These are phyloP conservation scores for Cancer borealis DNA, from an alignment of 2,888 invertebrate genomes.

Conservation along the genomic window DNA sequence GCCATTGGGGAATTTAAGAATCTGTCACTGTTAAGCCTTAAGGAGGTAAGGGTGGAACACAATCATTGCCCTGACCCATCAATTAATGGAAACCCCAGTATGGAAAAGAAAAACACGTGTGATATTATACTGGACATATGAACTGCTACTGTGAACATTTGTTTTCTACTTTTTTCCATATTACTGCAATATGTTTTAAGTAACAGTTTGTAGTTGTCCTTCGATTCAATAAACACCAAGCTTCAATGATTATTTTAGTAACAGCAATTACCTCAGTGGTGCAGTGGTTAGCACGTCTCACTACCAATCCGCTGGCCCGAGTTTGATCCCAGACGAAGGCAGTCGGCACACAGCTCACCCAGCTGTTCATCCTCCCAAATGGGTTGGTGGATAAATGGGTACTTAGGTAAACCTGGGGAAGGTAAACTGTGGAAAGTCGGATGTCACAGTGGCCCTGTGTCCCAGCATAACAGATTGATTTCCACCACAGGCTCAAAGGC, in stretches of 20 bases:
- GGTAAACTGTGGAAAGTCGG: too few relatives aligned
- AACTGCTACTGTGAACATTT: slow-evolving; percentile 76
- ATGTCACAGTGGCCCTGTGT: too few relatives aligned
- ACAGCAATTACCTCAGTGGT: not conserved
- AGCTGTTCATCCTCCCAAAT: too few relatives aligned
- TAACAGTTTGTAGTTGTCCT: slow-evolving; percentile 76
- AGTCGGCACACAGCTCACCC: too few relatives aligned
- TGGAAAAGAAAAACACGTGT: slow-evolving; percentile 70
- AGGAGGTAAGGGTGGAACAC: slow-evolving; percentile 57
- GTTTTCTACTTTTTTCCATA: slow-evolving; percentile 75
- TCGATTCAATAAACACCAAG: slow-evolving; percentile 74
- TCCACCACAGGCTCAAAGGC: too few relatives aligned
- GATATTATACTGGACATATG: slow-evolving; percentile 75
- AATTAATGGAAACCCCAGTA: slow-evolving; percentile 72
- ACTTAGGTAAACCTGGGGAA: too few relatives aligned
- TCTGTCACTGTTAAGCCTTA: slow-evolving; percentile 55
- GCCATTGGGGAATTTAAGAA: slow-evolving; percentile 24
- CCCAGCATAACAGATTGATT: too few relatives aligned
- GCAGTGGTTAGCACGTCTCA: too few relatives aligned
- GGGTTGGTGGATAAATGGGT: too few relatives aligned
- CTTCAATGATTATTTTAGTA: slow-evolving; percentile 47
- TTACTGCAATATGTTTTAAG: slow-evolving; percentile 76
- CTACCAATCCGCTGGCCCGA: too few relatives aligned
- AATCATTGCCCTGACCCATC: slow-evolving; percentile 58
- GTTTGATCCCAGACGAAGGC: too few relatives aligned